Evolutionary conservation across 2,888 invertebrate species (phyloP), one percentile per base, ranked within the genome.

Genomic region (Onchidella celtica): DNA sequence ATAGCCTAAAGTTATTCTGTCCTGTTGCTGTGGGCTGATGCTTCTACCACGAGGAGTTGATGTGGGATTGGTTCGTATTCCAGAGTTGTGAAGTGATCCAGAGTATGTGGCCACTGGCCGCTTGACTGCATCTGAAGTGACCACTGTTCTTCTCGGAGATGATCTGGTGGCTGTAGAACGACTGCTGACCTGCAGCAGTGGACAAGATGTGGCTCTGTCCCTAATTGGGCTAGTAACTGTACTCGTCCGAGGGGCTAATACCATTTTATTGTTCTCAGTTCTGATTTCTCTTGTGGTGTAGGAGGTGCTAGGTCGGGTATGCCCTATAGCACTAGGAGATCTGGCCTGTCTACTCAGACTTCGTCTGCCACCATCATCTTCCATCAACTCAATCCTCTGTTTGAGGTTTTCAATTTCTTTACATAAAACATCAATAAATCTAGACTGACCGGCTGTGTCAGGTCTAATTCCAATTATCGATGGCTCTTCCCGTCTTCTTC

Each of bases 351-450:
- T 34, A n/a, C 69, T 79, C 27, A 32, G 4, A 3, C 73, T 57
- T 32, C 57, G 40, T 59, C 24, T 24, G 1, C n/a, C 66, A 2
- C 29, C 57, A 24, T 70, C 75, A 55, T 86, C 85, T 38, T 89
- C 90, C 72, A 90, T 83, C 32, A 87, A 83, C 47, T 89, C 88
- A 81, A 90, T 87, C 74, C 89, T 90, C n/a, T 88, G 73, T 65
- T 88, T 89, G 47, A 90, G 80, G 36, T 87, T 86, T 83, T 90
- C 89, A 32, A 90, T 86, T 84, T 90, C 90, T 82, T 88, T 86
- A 73, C 78, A 79, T n/a, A 86, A 70, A 0, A 81, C 69, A 34
- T 86, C 83, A 29, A 86, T 83, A 32, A 83, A 82, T 34, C 79
- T 83, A 59, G 84, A 57, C 57, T 85, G 84, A 61, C 74, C 79